A percentile compares a stretch with the other conserved stretches of the same genome.
These are phyloP conservation scores for Suncus etruscus DNA, from an alignment of 2,113 vertebrate species.

Conservation along the genomic window DNA sequence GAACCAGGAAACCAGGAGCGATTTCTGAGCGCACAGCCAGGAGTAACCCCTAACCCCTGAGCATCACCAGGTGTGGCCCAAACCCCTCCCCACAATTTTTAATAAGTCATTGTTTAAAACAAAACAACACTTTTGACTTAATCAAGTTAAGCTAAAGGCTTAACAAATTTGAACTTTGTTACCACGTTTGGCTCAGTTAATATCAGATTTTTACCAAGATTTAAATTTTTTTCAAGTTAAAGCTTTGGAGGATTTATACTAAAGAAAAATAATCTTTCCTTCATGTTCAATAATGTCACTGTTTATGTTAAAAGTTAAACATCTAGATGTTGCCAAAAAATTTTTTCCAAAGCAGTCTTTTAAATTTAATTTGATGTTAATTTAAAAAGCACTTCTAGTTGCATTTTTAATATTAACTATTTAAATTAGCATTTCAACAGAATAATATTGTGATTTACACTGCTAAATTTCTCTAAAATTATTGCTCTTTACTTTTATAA, in stretches of 20 bases:
- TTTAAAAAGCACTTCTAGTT: conserved; percentile 43
- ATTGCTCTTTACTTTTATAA: conserved; percentile 44
- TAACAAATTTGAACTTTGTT: background rate
- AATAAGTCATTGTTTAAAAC: background rate
- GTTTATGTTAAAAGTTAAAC: background rate
- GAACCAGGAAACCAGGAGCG: no score
- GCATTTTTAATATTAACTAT: conserved; percentile 38
- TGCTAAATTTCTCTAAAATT: background rate
- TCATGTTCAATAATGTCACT: background rate
- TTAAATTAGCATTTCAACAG: conserved; percentile 31
- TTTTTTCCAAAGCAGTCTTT: background rate
- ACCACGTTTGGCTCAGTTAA: background rate
- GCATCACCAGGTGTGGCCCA: no score
- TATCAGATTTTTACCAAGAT: background rate
- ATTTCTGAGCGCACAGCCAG: no score
- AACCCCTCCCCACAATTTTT: background rate
- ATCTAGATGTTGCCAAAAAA: background rate
- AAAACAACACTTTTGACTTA: background rate
- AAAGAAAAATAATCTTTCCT: conserved; percentile 24
- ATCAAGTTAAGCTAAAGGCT: background rate
- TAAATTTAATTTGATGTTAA: conserved; percentile 10
- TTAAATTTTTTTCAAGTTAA: background rate
- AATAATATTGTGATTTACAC: background rate
- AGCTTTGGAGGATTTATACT: conserved; percentile 23
- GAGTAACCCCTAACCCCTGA: no score